Conservation (phyloP, 2,113 vertebrate species). For the Zosterops japonicus region DNA sequence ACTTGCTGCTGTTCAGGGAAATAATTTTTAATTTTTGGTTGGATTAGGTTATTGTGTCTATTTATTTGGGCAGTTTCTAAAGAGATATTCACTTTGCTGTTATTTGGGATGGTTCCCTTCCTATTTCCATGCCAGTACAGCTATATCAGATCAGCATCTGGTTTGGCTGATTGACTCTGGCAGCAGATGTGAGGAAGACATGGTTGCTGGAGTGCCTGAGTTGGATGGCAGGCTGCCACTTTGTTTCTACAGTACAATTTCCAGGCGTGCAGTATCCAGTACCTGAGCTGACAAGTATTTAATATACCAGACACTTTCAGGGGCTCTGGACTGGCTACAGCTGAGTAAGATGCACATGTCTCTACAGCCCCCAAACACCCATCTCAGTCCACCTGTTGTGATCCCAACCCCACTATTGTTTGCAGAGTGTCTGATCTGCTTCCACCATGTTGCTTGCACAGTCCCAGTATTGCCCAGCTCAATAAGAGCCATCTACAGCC, state of each 20-base stretch:
- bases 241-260: background rate
- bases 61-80: slow-evolving; percentile 14
- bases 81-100: background rate
- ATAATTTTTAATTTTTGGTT: slow-evolving; percentile 21
- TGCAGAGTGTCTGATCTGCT: background rate
- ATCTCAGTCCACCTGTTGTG: background rate
- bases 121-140: background rate
- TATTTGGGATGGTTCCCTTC: background rate
- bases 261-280: background rate
- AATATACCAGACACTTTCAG: background rate
- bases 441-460: rapidly evolving
- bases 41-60: background rate
- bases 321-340: background rate
- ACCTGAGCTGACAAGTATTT: background rate
- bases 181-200: background rate
- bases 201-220: background rate
- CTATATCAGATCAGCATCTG: background rate
- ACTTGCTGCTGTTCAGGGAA: slow-evolving; percentile 35
- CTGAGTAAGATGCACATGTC: background rate
- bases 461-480: background rate
- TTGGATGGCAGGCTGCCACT: background rate
- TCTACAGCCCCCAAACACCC: background rate
- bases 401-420: background rate
- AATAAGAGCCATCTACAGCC: background rate
- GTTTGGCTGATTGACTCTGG: background rate